Conservation (phyloP, 2,797 vertebrate species). For the Sebastes trivittatus region DNA sequence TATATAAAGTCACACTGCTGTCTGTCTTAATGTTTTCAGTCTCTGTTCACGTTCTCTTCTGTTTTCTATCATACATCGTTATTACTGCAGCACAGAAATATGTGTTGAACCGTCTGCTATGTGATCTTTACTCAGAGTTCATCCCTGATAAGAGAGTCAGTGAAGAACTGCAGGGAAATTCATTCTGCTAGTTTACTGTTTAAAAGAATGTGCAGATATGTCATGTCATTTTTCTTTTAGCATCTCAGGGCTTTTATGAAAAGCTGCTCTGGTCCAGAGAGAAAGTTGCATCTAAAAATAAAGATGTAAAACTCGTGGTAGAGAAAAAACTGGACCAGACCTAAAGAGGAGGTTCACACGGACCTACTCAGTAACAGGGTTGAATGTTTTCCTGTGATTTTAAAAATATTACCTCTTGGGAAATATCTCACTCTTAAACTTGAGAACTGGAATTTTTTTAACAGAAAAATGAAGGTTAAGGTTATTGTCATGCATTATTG, state of each 20-base stretch:
- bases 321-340: neutral
- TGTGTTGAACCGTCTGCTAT: neutral
- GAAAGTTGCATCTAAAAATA: neutral
- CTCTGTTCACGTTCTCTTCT: neutral
- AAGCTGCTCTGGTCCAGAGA: neutral
- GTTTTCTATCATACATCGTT: neutral
- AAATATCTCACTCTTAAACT: neutral
- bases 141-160: neutral
- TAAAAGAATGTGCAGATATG: neutral
- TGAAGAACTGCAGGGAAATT: neutral
- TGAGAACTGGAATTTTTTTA: neutral
- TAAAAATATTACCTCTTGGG: neutral
- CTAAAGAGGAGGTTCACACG: neutral
- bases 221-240: neutral
- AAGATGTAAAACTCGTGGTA: neutral
- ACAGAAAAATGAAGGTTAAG: neutral
- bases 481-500: neutral
- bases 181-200: neutral
- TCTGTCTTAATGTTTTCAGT: neutral
- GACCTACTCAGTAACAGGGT: neutral
- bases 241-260: neutral
- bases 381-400: neutral
- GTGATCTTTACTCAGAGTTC: neutral
- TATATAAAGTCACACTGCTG: neutral
- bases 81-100: neutral